phyloP scores from a whole-genome alignment of 2,113 vertebrate species.

The Callionymus lyra region DNA sequence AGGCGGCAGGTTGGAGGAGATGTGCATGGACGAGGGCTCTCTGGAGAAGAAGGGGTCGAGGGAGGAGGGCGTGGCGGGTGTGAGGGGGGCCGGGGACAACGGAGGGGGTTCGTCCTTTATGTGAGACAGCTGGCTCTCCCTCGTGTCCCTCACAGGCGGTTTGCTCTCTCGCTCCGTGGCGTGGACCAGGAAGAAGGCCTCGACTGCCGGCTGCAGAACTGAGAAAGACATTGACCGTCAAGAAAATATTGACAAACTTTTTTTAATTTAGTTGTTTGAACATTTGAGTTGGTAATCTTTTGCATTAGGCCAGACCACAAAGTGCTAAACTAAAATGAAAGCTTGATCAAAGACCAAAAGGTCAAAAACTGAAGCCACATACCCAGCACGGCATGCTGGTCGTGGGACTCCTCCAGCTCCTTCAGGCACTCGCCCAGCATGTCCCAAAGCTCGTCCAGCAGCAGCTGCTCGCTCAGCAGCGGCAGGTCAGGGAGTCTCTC shows the following conservation, averaged over 20 bases:
- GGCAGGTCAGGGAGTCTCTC: slow-evolving; percentile 84
- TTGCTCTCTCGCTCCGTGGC: slow-evolving; percentile 91
- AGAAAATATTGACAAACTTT: not conserved
- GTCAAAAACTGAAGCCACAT: slow-evolving; percentile 6
- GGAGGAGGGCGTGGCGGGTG: slow-evolving; percentile 85
- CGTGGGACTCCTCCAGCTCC: slow-evolving; percentile 89
- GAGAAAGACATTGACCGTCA: not conserved
- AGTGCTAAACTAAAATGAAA: no score
- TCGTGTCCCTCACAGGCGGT: slow-evolving; percentile 83
- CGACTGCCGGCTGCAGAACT: slow-evolving; percentile 89
- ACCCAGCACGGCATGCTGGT: slow-evolving; percentile 90
- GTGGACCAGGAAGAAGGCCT: slow-evolving; percentile 91
- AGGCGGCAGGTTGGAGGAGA: slow-evolving; percentile 86
- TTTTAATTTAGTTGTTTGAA: no score
- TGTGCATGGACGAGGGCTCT: slow-evolving; percentile 89
- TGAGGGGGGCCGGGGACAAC: slow-evolving; percentile 83
- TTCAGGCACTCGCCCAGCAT: slow-evolving; percentile 92
- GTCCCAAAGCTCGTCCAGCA: slow-evolving; percentile 88
- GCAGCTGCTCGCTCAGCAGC: slow-evolving; percentile 86
- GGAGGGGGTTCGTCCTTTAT: slow-evolving; percentile 89
- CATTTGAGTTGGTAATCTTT: no score
- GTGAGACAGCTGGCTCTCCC: slow-evolving; percentile 88
- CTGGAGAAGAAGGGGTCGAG: slow-evolving; percentile 89
- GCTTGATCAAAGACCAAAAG: no score
- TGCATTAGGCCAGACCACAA: no score